A percentile compares a stretch with the other conserved stretches of the same genome.
These are phyloP conservation scores for Astyanax mexicanus DNA, from an alignment of 2,797 vertebrate species.

Conservation along the genomic window DNA sequence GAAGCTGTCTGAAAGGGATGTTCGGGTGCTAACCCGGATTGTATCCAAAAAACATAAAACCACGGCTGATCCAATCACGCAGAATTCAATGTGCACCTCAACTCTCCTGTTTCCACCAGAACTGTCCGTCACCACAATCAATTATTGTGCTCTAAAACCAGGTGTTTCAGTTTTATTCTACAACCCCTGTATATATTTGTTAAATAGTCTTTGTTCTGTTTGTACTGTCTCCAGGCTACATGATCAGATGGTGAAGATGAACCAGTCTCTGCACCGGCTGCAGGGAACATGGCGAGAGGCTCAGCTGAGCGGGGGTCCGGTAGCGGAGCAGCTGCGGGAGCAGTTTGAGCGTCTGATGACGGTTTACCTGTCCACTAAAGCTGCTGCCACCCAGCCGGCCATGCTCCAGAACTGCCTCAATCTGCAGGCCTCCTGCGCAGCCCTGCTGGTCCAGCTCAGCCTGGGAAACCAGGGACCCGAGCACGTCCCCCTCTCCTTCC, in stretches of 20 bases:
- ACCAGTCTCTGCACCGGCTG: conserved; percentile 96
- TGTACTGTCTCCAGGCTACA: conserved; percentile 83
- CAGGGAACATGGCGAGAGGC: conserved; percentile 95
- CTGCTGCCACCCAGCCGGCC: conserved; percentile 90
- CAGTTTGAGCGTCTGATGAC: conserved; percentile 98
- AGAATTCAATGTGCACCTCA: background rate
- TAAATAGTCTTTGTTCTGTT: background rate
- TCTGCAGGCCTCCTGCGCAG: conserved; percentile 92
- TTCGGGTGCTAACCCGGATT: too few species aligned
- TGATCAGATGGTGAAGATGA: conserved; percentile 99
- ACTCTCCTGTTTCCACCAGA: too few species aligned
- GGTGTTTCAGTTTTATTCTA: too few species aligned
- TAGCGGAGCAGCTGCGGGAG: conserved; percentile 90
- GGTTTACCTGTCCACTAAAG: conserved; percentile 95
- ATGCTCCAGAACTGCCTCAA: conserved; percentile 97
- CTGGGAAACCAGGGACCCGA: conserved; percentile 88
- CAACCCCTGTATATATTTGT: too few species aligned
- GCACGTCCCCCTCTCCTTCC: conserved; percentile 85
- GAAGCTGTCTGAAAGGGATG: too few species aligned
- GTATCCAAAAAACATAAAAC: too few species aligned
- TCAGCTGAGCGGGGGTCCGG: conserved; percentile 87
- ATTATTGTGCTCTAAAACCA: too few species aligned
- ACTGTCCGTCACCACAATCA: too few species aligned
- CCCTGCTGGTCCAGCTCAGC: conserved; percentile 92
- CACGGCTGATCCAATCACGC: too few species aligned